phyloP scores from a whole-genome alignment of 37 sponge, comb jelly and placozoan genomes.

The Haliclona indistincta region DNA sequence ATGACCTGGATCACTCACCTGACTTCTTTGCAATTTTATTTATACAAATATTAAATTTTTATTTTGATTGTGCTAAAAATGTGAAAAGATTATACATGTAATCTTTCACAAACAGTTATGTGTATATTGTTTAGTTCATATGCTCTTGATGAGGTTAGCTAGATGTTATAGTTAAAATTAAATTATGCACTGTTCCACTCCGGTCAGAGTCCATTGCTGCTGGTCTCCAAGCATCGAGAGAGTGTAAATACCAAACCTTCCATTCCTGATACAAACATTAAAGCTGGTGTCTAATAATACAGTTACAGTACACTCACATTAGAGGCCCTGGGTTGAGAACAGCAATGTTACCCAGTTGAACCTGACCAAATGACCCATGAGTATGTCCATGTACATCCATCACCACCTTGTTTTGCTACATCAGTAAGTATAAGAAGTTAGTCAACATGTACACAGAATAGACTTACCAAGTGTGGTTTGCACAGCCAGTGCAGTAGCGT shows the following conservation, averaged over 20 bases:
- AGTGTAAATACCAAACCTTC: no score
- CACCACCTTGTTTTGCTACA: constrained; percentile 65
- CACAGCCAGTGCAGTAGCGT: constrained; percentile 12
- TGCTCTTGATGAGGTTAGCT: no score
- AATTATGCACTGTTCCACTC: no score
- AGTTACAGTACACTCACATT: constrained; percentile 51
- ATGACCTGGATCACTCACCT: no score
- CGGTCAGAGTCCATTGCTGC: no score
- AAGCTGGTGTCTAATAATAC: no score
- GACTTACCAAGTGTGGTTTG: constrained; percentile 32
- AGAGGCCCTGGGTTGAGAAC: constrained; percentile 83
- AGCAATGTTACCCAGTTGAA: constrained; percentile 46
- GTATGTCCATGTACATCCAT: constrained; percentile 88
- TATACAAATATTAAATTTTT: neutral
- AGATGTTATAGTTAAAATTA: no score
- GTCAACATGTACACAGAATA: neutral
- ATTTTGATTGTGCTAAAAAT: neutral
- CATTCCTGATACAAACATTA: no score
- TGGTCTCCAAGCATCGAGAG: no score
- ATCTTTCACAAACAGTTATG: no score
- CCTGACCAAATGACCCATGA: constrained; percentile 58
- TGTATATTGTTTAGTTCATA: no score
- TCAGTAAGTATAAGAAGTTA: neutral
- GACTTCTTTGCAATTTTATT: no score
- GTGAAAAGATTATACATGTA: neutral